Percentiles rank a stretch among this genome's conserved stretches.
Conservation (phyloP, 1,140 invertebrate genomes). For the Drosophila kikkawai region DNA sequence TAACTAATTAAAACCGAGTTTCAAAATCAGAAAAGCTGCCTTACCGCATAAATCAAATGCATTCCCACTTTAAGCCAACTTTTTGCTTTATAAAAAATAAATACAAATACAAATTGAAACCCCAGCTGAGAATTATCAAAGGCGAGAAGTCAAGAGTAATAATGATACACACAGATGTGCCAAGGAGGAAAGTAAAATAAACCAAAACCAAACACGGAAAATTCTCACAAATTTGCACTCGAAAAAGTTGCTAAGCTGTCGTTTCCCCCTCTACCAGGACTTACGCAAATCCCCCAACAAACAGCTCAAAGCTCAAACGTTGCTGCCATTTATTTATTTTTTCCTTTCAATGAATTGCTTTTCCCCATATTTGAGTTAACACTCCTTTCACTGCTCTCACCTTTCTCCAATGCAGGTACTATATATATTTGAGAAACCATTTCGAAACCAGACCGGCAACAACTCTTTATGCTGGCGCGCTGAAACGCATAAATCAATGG, state of each 20-base stretch:
- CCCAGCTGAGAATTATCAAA: constrained; percentile 1
- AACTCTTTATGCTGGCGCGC: constrained; percentile 60
- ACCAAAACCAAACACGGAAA: constrained; percentile 34
- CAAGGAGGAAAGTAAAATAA: constrained; percentile 39
- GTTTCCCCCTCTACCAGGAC: constrained; percentile 20
- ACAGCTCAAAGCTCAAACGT: constrained; percentile 47
- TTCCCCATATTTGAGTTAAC: constrained; percentile 55
- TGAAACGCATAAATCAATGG: constrained; percentile 66
- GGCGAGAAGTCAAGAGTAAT: constrained; percentile 38
- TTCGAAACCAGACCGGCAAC: constrained; percentile 14
- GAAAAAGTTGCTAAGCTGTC: constrained; percentile 58
- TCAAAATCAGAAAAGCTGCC: background rate
- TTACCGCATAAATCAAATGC: constrained; percentile 14
- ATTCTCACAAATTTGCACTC: constrained; percentile 57
- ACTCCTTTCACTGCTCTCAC: constrained; percentile 26
- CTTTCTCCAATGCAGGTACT: constrained; percentile 30
- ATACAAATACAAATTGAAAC: background rate
- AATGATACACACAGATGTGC: constrained; percentile 46
- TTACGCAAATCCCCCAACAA: constrained; percentile 52
- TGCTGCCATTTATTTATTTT: constrained; percentile 48
- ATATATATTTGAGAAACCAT: constrained; percentile 25
- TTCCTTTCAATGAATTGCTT: constrained; percentile 47
- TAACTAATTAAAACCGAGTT: constrained; percentile 40
- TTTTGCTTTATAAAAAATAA: background rate
- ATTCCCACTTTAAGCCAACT: background rate